Percentiles rank a stretch among this genome's conserved stretches.
Evolutionary conservation across 2,888 invertebrate species (phyloP).

Genomic region (Neoaliturus tenellus): DNA sequence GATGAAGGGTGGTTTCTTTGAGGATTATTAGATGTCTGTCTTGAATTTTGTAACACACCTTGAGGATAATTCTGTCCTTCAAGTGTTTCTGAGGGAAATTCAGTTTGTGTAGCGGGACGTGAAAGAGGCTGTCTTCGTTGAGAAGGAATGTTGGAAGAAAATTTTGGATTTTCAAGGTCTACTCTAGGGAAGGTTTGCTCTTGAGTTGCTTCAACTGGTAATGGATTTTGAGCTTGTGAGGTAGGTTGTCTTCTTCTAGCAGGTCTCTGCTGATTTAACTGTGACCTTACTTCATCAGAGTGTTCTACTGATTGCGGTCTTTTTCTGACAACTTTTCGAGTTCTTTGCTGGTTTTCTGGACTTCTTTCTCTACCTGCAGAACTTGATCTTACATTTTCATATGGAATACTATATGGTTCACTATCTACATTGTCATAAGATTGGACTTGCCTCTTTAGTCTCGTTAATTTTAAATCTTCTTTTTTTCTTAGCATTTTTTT

Average conservation of each 20-base stretch:
- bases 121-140: not conserved
- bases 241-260: not conserved
- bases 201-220: not conserved
- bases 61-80: constrained; percentile 2
- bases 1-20: not conserved
- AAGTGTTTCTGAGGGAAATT: not conserved
- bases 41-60: not conserved
- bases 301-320: not conserved
- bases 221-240: not conserved
- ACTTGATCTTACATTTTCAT: not conserved
- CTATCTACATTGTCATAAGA: not conserved
- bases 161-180: not conserved
- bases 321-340: constrained; percentile 13
- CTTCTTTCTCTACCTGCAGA: not conserved
- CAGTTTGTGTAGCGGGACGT: not conserved
- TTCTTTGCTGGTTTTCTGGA: not conserved
- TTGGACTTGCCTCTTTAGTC: not conserved
- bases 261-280: constrained; percentile 10
- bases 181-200: not conserved
- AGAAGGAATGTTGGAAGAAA: not conserved
- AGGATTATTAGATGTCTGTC: not conserved
- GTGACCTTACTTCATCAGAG: not conserved
- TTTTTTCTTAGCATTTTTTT: not conserved
- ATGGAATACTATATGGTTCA: not conserved
- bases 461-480: not conserved